Evolutionary conservation across 2,888 invertebrate genomes (phyloP).

Genomic region (Pollenia angustigena): DNA sequence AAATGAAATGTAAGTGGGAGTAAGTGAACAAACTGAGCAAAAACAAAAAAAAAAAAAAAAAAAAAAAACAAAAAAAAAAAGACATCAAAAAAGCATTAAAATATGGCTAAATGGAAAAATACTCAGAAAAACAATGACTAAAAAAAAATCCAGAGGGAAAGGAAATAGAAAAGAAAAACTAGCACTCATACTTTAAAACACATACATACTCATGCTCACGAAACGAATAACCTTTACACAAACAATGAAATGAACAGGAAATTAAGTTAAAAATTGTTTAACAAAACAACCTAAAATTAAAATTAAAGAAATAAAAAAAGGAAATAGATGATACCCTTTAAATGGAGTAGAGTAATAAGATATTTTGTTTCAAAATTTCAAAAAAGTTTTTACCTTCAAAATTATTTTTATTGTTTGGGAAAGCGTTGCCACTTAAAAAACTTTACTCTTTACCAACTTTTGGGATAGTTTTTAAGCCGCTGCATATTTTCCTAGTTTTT

Average conservation of each 20-base stretch:
- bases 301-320: not conserved
- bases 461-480: too few relatives aligned
- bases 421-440: too few relatives aligned
- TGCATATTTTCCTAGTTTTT: too few relatives aligned
- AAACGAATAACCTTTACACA: not conserved
- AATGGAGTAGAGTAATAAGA: too few relatives aligned
- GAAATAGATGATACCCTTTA: not conserved
- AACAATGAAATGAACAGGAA: slow-evolving; percentile 12
- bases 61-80: not conserved
- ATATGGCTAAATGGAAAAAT: not conserved
- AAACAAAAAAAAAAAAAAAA: not conserved
- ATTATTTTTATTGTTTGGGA: too few relatives aligned
- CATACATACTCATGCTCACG: not conserved
- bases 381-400: too few relatives aligned
- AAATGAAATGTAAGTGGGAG: too few relatives aligned
- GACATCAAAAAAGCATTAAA: too few relatives aligned
- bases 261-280: not conserved
- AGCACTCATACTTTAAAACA: not conserved
- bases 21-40: too few relatives aligned
- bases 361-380: too few relatives aligned
- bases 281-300: not conserved
- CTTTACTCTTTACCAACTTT: too few relatives aligned
- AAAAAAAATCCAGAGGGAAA: not conserved
- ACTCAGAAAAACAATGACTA: not conserved
- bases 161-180: not conserved